Base-by-base conservation (phyloP, 2,888 invertebrate genomes). In the Patella pellucida region DNA sequence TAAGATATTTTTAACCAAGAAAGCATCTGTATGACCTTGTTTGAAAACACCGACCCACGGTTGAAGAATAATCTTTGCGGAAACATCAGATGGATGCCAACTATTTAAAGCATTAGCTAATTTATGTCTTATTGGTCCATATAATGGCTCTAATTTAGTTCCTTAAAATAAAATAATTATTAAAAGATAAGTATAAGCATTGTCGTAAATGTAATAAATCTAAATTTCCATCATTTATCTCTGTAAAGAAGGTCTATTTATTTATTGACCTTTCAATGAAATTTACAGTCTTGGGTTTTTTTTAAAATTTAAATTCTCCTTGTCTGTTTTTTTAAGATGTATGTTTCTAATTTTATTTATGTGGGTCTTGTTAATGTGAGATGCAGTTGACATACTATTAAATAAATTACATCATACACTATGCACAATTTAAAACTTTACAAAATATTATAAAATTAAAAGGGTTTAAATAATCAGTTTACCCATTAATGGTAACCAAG, bases 41-140 rank as follows among this genome's bases (percentile, higher is more conserved):
- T 94, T 92, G 89, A 97, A 95, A 1, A 96, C 95, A 73, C 92
- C 93, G 41, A 93, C 92, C 99, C 99, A 99, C 0, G 99, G 98
- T 74, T 94, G 94, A 50, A 99, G 93, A 93, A 99, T 96, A 41
- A 96, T 93, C 82, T 96, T 94, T 0, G 98, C 99, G 0, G 98
- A 98, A 62, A 94, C 93, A 92, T 99, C 99, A 0, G 96, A 96
- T 0, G 98, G 98, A 92, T 97, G 96, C 99, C 99, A 99, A 74
- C 95, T 95, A n/a, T 94, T 93, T 79, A 99, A 92, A 15, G 98
- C 98, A 56, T 93, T 93, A 52, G 96, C 95, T 72, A 99, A 92
- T 89, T 98, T 98, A 73, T 97, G 95, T 69, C 98, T 94, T 84
- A 99, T 97, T 68, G 95, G 94, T 0, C 97, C 96, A 92, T 97